phyloP scores from a whole-genome alignment of 2,113 vertebrate species.

The Petaurus breviceps region DNA sequence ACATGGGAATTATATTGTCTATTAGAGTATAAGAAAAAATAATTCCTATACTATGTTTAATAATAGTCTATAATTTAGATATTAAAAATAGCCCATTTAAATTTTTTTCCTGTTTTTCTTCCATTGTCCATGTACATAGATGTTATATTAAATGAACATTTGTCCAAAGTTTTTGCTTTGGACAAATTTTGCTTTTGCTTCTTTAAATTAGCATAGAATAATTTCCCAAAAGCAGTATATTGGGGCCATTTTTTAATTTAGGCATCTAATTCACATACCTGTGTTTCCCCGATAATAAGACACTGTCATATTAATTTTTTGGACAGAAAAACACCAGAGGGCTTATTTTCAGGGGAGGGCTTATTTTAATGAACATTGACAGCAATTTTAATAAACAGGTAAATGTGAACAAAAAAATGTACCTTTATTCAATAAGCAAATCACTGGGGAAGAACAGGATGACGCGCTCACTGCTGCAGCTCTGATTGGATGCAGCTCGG shows the following conservation, averaged over 20 bases:
- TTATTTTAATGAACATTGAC: too few relatives aligned
- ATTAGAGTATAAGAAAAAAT: constrained; percentile 71
- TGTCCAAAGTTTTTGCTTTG: constrained; percentile 81
- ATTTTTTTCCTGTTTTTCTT: constrained; percentile 74
- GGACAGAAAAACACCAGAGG: too few relatives aligned
- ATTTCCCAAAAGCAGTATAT: constrained; percentile 87
- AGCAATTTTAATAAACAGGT: too few relatives aligned
- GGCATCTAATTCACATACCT: constrained; percentile 57
- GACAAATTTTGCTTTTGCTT: constrained; percentile 83
- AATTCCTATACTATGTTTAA: constrained; percentile 64
- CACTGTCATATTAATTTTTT: too few relatives aligned
- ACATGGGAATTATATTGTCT: constrained; percentile 66
- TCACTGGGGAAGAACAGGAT: too few relatives aligned
- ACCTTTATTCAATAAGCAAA: too few relatives aligned
- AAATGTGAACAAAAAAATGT: too few relatives aligned
- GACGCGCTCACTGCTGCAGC: too few relatives aligned
- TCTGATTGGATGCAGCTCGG: too few relatives aligned
- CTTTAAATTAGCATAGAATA: constrained; percentile 84
- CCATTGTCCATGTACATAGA: constrained; percentile 84
- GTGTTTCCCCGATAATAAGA: too few relatives aligned
- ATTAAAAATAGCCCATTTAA: constrained; percentile 73
- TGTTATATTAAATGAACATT: constrained; percentile 80
- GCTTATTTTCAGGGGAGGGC: too few relatives aligned
- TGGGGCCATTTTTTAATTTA: constrained; percentile 78
- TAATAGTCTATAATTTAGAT: constrained; percentile 72